Evolutionary conservation across 2,888 invertebrate species (phyloP).

Genomic region (Limenitis camilla): DNA sequence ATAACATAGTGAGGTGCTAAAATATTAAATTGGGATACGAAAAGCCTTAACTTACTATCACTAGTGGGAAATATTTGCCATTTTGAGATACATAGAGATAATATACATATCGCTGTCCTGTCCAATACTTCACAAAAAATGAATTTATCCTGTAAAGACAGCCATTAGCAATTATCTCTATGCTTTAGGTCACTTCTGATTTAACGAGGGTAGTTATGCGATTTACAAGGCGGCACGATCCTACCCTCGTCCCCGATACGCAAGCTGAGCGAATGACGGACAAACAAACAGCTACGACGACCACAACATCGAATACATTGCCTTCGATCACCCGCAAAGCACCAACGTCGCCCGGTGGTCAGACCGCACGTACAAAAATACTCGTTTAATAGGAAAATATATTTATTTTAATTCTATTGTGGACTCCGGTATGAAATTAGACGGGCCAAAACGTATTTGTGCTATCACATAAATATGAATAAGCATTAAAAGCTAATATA

Average conservation of each 20-base stretch:
- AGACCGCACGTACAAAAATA: conserved; percentile 52
- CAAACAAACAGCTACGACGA: conserved; percentile 25
- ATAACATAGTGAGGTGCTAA: conserved; percentile 41
- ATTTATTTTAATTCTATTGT: conserved; percentile 6
- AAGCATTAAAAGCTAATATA: conserved; percentile 9
- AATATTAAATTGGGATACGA: conserved; percentile 34
- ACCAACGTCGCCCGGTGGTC: conserved; percentile 68
- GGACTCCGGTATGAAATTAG: background rate
- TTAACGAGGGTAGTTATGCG: conserved; percentile 4
- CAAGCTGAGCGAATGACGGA: conserved; percentile 1
- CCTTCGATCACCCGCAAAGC: conserved; percentile 51
- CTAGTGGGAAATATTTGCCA: conserved; percentile 21
- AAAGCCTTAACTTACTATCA: conserved; percentile 42
- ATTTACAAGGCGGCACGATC: conserved; percentile 8
- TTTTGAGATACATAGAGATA: conserved; percentile 3
- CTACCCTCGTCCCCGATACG: background rate
- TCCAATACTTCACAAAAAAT: too few species aligned
- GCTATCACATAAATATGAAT: background rate
- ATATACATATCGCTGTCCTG: too few species aligned
- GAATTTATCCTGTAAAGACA: too few species aligned
- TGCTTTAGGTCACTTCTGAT: background rate
- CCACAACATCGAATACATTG: conserved; percentile 49
- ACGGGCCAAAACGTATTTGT: background rate
- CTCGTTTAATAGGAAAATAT: conserved; percentile 21
- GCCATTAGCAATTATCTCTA: background rate